Conservation (phyloP, 2,113 vertebrate genomes). For the Oncorhynchus mykiss region DNA sequence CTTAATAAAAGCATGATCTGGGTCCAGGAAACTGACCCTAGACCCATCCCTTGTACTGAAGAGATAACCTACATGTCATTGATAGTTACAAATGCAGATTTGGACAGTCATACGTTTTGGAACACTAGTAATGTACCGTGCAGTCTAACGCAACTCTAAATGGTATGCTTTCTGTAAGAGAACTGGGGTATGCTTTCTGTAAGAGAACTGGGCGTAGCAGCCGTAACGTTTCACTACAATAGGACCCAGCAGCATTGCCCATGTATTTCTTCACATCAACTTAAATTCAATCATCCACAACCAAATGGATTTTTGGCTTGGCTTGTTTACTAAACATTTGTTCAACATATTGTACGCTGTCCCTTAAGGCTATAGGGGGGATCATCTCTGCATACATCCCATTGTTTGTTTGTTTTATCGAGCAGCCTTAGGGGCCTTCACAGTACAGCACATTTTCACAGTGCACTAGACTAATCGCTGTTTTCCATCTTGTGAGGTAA, state of each 20-base stretch:
- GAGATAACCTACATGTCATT: too few species aligned
- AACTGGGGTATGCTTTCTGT: neutral
- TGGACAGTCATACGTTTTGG: neutral
- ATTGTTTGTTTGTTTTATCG: conserved; percentile 68
- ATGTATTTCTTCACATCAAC: neutral
- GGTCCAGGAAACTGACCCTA: too few species aligned
- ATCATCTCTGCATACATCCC: conserved; percentile 53
- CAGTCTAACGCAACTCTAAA: neutral
- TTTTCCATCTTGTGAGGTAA: conserved; percentile 31
- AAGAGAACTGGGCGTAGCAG: neutral
- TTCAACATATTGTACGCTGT: conserved; percentile 34
- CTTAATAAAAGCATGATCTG: too few species aligned
- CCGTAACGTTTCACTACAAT: neutral
- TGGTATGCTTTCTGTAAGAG: neutral
- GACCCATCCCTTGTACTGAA: too few species aligned
- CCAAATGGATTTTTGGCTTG: conserved; percentile 25
- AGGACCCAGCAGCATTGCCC: neutral
- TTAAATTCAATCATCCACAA: conserved; percentile 3
- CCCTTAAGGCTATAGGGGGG: conserved; percentile 36
- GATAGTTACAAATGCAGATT: too few species aligned
- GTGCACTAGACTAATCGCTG: conserved; percentile 50
- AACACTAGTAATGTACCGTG: neutral
- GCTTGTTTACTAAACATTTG: conserved; percentile 55
- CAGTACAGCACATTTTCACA: conserved; percentile 27
- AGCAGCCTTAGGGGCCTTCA: conserved; percentile 60